Percentiles rank a stretch among this genome's conserved stretches.
Conservation (phyloP, 2,113 vertebrate species). For the Sula dactylatra region DNA sequence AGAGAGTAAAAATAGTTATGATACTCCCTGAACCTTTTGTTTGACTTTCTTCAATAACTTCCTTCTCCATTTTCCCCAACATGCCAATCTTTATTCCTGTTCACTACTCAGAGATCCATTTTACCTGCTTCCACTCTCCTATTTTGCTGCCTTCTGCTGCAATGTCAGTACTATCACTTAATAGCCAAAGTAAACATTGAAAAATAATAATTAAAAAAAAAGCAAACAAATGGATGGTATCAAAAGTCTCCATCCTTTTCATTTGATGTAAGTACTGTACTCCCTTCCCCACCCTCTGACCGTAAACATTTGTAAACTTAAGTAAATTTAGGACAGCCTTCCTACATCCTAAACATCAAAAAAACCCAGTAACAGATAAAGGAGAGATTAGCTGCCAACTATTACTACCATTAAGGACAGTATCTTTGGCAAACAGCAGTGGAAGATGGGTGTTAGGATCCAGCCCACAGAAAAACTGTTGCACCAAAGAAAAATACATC, state of each 20-base stretch:
- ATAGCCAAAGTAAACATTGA: not conserved
- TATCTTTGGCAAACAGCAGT: not conserved
- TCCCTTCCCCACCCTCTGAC: not conserved
- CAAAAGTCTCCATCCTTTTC: not conserved
- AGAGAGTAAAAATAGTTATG: not conserved
- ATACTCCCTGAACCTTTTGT: not conserved
- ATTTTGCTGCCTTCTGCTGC: not conserved
- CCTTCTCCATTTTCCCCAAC: not conserved
- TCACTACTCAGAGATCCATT: not conserved
- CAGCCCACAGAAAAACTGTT: not conserved
- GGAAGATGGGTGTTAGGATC: not conserved
- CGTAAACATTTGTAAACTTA: not conserved
- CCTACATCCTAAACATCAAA: not conserved
- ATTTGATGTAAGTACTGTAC: not conserved
- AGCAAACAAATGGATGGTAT: not conserved
- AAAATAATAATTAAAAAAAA: not conserved
- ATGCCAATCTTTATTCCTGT: not conserved
- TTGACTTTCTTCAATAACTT: not conserved
- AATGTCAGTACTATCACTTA: not conserved
- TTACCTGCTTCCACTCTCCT: not conserved
- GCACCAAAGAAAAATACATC: not conserved
- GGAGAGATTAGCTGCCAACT: not conserved
- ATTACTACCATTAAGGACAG: not conserved
- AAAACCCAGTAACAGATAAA: rapidly evolving
- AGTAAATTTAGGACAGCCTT: not conserved